phyloP scores from a whole-genome alignment of 2,797 vertebrate species.

The Acanthornis magna region DNA sequence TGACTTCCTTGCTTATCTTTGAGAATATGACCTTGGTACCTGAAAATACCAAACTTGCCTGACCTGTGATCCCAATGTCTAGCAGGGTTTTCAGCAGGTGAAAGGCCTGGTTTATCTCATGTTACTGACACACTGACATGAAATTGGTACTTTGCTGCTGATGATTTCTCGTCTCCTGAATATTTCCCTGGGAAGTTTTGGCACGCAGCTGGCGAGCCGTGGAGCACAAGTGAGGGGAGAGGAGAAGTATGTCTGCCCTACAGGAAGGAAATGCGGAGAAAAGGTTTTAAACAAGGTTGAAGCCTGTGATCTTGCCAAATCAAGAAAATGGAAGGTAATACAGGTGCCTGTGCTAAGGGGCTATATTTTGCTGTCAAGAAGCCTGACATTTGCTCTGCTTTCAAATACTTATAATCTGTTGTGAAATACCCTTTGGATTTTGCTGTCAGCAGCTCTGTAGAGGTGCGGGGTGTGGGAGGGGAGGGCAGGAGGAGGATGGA shows the following conservation, averaged over 20 bases:
- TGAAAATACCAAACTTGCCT: background rate
- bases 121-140: background rate
- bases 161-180: background rate
- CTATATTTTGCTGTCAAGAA: slow-evolving; percentile 6
- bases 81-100: background rate
- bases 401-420: slow-evolving; percentile 5
- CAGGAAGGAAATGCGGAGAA: background rate
- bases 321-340: slow-evolving; percentile 16
- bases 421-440: slow-evolving; percentile 5
- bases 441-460: background rate
- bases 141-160: slow-evolving; percentile 24
- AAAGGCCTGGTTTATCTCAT: background rate
- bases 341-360: background rate
- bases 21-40: background rate
- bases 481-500: background rate
- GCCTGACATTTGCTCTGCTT: slow-evolving; percentile 22
- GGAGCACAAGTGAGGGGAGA: background rate
- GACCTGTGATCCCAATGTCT: background rate
- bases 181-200: slow-evolving; percentile 9
- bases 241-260: background rate
- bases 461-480: rapidly evolving
- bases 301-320: slow-evolving; percentile 24
- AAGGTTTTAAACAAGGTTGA: slow-evolving; percentile 1
- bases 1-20: background rate
- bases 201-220: background rate